Base-by-base conservation (phyloP, 2,113 vertebrate species). In the Pelmatolapia mariae region DNA sequence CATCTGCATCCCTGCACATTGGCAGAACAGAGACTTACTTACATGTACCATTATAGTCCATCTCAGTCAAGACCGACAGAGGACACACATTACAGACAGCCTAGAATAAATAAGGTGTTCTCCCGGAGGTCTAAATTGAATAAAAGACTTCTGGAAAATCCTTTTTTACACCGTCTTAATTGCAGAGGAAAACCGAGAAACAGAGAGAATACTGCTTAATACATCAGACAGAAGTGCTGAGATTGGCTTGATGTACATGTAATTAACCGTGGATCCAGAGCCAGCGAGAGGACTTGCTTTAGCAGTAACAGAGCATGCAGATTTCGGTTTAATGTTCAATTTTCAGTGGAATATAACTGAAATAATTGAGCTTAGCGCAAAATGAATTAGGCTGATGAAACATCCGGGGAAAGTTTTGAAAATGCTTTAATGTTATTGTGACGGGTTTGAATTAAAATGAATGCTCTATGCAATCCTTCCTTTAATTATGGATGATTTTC, bases 331-430 rank as follows among this genome's bases (percentile, higher is more conserved):
- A 85, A 90, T 80, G 76, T 92, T 83, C 85, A 88, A 63, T 92
- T 93, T 93, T 91, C 80, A 71, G 83, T 36, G 85, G 86, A 92
- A 93, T 92, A 88, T 84, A 80, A 92, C 83, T 87, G 78, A 90
- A 86, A 89, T 89, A 87, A 91, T 91, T 88, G 52, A 91, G 89
- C 71, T 89, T 84, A 84, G 71, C 66, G 80, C 82, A 88, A 86
- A 94, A 92, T 90, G 87, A 89, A 89, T 93, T 86, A 91, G 68
- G 80, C 57, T 86, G 83, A 94, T 89, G 90, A 91, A 91, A 91
- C 87, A 59, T 83, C 43, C 43, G 13, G 43, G 52, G 50, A 86
- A 93, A 90, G 79, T 90, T 94, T 71, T 63, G 81, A 71, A 89
- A 92, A 85, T 63, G n/a, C 84, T 33, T 56, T 81, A 87, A 89